phyloP scores from a whole-genome alignment of 2,113 vertebrate genomes.

The Petrocephalus microphthalmus region DNA sequence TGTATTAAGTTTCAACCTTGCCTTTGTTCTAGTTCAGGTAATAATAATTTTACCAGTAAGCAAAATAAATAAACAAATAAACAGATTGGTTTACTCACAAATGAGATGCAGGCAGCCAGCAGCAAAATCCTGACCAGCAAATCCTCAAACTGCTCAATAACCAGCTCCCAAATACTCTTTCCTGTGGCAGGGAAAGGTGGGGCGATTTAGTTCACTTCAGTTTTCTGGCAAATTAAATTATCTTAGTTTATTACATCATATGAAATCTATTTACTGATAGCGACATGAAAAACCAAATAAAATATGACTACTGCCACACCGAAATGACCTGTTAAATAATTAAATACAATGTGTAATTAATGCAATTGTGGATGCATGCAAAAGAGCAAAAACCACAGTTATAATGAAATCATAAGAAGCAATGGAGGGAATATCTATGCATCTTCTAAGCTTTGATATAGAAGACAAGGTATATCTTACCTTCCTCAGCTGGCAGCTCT shows the following conservation, averaged over 20 bases:
- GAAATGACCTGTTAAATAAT: neutral
- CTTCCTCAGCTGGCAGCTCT: slow-evolving; percentile 72
- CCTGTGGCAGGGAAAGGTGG: slow-evolving; percentile 38
- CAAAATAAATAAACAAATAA: neutral
- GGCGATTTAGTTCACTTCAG: neutral
- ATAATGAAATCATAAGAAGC: neutral
- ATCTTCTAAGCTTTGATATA: neutral
- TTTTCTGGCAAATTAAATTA: neutral
- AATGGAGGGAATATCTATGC: slow-evolving; percentile 1
- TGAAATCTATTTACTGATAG: neutral
- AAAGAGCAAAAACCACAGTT: neutral
- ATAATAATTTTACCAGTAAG: neutral
- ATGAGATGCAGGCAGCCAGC: slow-evolving; percentile 84
- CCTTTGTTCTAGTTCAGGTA: neutral
- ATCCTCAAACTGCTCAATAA: slow-evolving; percentile 84
- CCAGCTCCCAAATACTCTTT: slow-evolving; percentile 70
- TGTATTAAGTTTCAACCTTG: neutral
- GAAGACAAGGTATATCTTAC: slow-evolving; percentile 42
- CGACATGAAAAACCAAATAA: neutral
- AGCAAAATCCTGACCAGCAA: slow-evolving; percentile 81
- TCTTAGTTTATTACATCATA: neutral
- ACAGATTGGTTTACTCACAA: slow-evolving; percentile 58
- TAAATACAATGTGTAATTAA: neutral
- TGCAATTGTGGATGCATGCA: neutral
- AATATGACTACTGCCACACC: neutral